Base-by-base conservation (phyloP, 2,797 vertebrate species). In the Eulemur albifrons region DNA sequence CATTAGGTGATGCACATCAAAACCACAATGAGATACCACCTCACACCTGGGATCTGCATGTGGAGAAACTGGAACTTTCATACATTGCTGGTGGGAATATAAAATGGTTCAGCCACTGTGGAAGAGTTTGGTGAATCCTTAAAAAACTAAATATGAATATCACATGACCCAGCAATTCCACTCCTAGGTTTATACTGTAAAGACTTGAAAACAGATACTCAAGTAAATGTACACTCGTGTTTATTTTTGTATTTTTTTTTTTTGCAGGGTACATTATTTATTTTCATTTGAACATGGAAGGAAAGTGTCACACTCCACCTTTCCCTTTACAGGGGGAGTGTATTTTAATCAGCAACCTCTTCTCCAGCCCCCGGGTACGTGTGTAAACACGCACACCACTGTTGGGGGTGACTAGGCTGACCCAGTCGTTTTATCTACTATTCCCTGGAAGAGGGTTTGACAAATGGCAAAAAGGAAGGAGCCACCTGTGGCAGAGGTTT, bases 231-330 rank as follows among this genome's bases (percentile, higher is more conserved):
- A 20, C 2, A 14, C 30, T 86, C 21, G 6, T 25, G 11, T 23
- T 70, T 38, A 38, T 54, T 54, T 54, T 54, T 54, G 52, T 54
- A 20, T 54, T 54, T 20, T 54, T 21, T 21, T 54, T 21, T 54
- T 54, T 54, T 94, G 32, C 57, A 73, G 97, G 87, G 72, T 94
- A 88, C 43, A 65, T 63, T 27, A 90, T 93, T 97, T 95, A 95
- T 94, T 96, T 92, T 95, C 83, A 96, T 91, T 90, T 92, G 32
- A 95, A 96, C 94, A 94, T 82, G 95, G 91, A 92, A 92, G 75
- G 92, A 83, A 72, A 88, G 38, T 50, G 52, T 54, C 81, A 75
- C 80, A 77, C 84, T 59, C 90, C 67, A 85, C 90, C 80, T 88
- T 59, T 77, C 67, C 94, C 84, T 90, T 73, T 90, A 40, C 20